Base-by-base conservation (phyloP, 2,113 vertebrate species). In the Micromys minutus region DNA sequence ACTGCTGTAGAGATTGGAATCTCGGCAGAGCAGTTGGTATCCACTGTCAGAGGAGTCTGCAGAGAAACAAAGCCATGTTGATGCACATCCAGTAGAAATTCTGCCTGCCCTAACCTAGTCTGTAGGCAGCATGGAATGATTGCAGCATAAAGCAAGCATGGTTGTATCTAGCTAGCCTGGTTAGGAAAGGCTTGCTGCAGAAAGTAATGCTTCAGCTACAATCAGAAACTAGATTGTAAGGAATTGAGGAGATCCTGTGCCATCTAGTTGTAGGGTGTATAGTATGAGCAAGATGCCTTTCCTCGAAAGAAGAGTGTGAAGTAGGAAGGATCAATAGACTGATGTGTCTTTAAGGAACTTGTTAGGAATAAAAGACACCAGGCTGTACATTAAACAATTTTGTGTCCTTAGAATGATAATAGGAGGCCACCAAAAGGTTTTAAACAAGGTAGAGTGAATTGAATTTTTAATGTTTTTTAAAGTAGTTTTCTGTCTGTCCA, bases 181-280 rank as follows among this genome's bases (percentile, higher is more conserved):
- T 76, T 59, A 67, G 57, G 39, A 94, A 77, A 90, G 50, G 16
- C 47, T 24, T 63, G 29, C 26, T 31, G 77, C 47, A 87, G 42
- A 89, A 96, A 67, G 55, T 52, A 81, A 52, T 55, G 11, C 79
- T 96, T 79, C 31, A 92, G 65, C 50, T 89, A 74, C 50, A 93
- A 45, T 42, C 21, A 67, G 63, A 90, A 94, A 26, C 26, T 11
- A 59, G 26, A 7, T 45, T 19, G 26, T 74, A 26, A 83, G 19
- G 63, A 26, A 57, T 31, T 2, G 10, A 75, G 80, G 42, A 47
- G 34, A 55, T n/a, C 19, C 9, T 39, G 3, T 77, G 67, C 16
- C 4, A 76, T 80, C 50, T 12, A 42, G 13, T 80, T 34, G 34
- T 57, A 45, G 57, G 39, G 34, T 83, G 3, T 61, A 83, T 22